A percentile compares a stretch with the other conserved stretches of the same genome.
These are phyloP conservation scores for Eristalinus aeneus DNA, from an alignment of 2,888 invertebrate species.

Conservation along the genomic window DNA sequence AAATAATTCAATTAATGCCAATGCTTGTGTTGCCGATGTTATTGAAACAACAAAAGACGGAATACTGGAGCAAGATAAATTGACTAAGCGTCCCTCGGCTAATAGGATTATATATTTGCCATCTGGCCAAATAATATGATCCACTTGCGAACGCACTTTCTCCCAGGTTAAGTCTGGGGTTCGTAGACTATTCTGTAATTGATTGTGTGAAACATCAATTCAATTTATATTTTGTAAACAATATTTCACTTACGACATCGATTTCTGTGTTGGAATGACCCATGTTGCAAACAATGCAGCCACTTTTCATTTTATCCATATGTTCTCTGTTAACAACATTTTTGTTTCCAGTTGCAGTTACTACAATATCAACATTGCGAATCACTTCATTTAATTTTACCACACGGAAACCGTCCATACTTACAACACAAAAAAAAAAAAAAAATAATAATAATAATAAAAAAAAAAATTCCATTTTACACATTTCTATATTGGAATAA, in stretches of 20 bases:
- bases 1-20: conserved; percentile 97
- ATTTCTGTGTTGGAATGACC: conserved; percentile 98
- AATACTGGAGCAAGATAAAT: conserved; percentile 97
- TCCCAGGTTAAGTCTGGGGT: conserved; percentile 98
- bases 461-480: no score
- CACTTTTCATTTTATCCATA: conserved; percentile 98
- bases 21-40: conserved; percentile 97
- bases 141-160: conserved; percentile 97
- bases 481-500: background rate
- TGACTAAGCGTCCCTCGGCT: conserved; percentile 97
- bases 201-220: background rate
- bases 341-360: conserved; percentile 99
- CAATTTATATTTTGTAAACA: background rate
- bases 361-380: conserved; percentile 95
- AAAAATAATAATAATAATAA: no score
- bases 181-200: conserved; percentile 88
- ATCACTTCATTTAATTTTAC: conserved; percentile 97
- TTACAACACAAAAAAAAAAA: conserved; percentile 16
- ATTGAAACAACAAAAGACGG: conserved; percentile 99
- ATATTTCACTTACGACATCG: conserved; percentile 87
- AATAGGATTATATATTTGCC: conserved; percentile 96
- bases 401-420: conserved; percentile 97
- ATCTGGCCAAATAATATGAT: conserved; percentile 99
- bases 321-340: conserved; percentile 97
- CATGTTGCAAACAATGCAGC: conserved; percentile 98